Evolutionary conservation across 2,888 invertebrate species (phyloP).

Genomic region (Xanthostigma xanthostigma): DNA sequence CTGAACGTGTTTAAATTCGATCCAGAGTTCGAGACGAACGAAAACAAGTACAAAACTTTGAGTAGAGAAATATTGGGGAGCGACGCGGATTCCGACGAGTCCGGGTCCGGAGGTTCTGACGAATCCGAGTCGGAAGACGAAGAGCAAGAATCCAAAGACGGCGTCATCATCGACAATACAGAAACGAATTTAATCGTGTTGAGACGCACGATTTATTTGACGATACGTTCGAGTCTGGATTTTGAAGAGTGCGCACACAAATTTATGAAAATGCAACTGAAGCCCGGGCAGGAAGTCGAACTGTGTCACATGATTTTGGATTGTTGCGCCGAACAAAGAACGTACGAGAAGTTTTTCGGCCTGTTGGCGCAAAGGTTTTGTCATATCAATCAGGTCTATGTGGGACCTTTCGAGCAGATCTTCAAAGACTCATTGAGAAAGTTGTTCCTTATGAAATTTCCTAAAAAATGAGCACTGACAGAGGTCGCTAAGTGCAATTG

Average conservation of each 20-base stretch:
- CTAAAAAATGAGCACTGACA: no score
- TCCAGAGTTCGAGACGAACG: conserved; percentile 80
- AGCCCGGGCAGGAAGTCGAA: conserved; percentile 93
- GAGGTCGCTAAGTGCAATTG: no score
- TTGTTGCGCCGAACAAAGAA: conserved; percentile 96
- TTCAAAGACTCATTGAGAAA: conserved; percentile 95
- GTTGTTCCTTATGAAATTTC: no score
- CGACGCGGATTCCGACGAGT: conserved; percentile 46
- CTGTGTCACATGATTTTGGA: conserved; percentile 97
- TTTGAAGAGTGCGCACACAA: conserved; percentile 99
- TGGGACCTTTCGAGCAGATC: conserved; percentile 86
- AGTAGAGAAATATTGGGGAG: conserved; percentile 74
- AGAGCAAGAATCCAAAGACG: conserved; percentile 35
- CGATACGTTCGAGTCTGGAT: conserved; percentile 95
- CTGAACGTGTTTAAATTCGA: conserved; percentile 95
- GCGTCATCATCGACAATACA: conserved; percentile 80
- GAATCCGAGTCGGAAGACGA: conserved; percentile 35
- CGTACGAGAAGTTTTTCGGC: conserved; percentile 97
- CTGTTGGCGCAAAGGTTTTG: conserved; percentile 88
- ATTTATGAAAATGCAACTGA: conserved; percentile 89
- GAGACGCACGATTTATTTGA: conserved; percentile 88
- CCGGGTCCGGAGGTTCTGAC: conserved; percentile 37
- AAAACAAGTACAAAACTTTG: conserved; percentile 84
- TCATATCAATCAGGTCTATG: conserved; percentile 81
- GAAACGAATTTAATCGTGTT: conserved; percentile 91